Base-by-base conservation (phyloP, 2,888 invertebrate genomes). In the Apotomis capreana region DNA sequence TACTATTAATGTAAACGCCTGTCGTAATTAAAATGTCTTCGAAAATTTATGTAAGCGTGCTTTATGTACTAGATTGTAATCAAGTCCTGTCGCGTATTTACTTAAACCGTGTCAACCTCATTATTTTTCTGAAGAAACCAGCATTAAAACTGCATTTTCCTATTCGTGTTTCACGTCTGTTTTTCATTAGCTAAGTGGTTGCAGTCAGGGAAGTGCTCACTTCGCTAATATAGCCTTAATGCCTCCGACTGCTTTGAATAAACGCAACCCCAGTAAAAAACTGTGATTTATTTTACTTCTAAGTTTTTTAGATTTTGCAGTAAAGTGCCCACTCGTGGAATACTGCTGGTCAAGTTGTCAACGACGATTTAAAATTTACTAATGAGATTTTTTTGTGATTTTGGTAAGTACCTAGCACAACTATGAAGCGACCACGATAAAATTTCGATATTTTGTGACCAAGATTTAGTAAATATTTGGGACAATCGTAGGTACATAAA, bases 151-250 rank as follows among this genome's bases (percentile, higher is more conserved):
- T 55, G 62, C 69, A 57, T 69, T 69, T 62, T 61, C 55, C 13
- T 65, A 65, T 57, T 65, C 65, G 55, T 65, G 57, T 65, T 65
- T 64, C 3, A 57, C 36, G 44, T 65, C 54, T 37, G 62, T 57
- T 69, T 69, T 69, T 69, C 69, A 69, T 62, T 62, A 69, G 62
- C 62, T 69, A 69, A 69, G 62, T 69, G 69, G 60, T 60, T 37
- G 65, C 57, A 46, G 65, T 36, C 46, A n/a, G 65, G 15, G 64
- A 46, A 65, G 46, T 65, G 57, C 55, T 65, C 64, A 65, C 55
- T 65, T 65, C 55, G 55, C 55, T 55, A 65, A 65, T 46, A 55
- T 26, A 65, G 65, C 55, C 55, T 55, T 46, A 64, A 55, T 1
- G 46, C 55, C 55, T 64, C 55, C 44, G 64, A 54, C 64, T 44